Evolutionary conservation across 2,888 invertebrate genomes (phyloP), one percentile per base, ranked within the genome.

Genomic region (Laothoe populi): DNA sequence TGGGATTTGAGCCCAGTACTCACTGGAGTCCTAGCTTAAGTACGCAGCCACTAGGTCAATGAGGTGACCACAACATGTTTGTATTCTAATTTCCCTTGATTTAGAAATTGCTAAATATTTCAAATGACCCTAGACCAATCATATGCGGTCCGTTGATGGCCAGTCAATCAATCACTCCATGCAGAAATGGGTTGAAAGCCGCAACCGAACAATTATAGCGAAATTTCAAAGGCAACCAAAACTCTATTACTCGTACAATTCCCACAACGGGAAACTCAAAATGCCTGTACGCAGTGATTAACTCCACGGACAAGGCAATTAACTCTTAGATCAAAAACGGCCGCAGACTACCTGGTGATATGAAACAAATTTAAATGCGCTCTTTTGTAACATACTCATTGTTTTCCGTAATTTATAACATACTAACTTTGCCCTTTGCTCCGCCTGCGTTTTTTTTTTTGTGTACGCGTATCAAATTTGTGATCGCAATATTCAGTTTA

Each of bases 361-460:
- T 44, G 31, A 46, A 24, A 45, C 45, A 45, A 63, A 57, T 46
- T 63, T 57, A 45, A 57, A 57, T 38, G 45, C 10, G 31, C 16
- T 49, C 49, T 42, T 59, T 60, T 45, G 57, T 45, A 31, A 23
- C 16, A 16, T 35, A 4, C n/a, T 26, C 26, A 75, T 77, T 81
- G 81, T 82, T 77, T 77, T 70, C 70, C 66, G 68, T 82, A 81
- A 81, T 83, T 79, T 81, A 81, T 87, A 81, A n/a, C n/a, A n/a
- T n/a, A n/a, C n/a, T n/a, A n/a, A n/a, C n/a, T n/a, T n/a, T n/a
- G n/a, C n/a, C n/a, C n/a, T n/a, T n/a, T n/a, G n/a, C n/a, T n/a
- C n/a, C n/a, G n/a, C n/a, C n/a, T n/a, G n/a, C n/a, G n/a, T n/a
- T n/a, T n/a, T n/a, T n/a, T n/a, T n/a, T n/a, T n/a, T n/a, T n/a